Base-by-base conservation (phyloP, 2,888 invertebrate genomes). In the Latheticus oryzae region DNA sequence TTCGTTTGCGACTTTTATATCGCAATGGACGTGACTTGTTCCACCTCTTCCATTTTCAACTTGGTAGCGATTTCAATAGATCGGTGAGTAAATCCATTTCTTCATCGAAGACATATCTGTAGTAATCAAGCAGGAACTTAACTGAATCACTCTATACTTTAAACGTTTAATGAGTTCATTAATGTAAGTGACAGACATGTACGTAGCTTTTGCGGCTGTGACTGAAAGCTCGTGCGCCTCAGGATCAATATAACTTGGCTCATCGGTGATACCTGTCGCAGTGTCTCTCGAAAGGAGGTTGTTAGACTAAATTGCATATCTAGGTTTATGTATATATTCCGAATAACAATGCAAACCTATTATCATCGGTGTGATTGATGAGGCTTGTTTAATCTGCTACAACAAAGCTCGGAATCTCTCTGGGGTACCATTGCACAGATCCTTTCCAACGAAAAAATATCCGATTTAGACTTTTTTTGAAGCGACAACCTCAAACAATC, bases 41-140 rank as follows among this genome's bases (percentile, higher is more conserved):
- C 96, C 71, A 97, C 97, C 62, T 96, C 96, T 73, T 97, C 96
- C 77, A 97, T 97, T 79, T 95, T 97, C 83, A 97, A 97, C 84
- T 86, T 97, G 78, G 95, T 97, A 68, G 97, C 97, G 71, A 97
- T 97, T 81, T 96, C 95, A 73, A 92, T 97, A 82, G 97, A 97
- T 87, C 93, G 96, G 97, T 96, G 78, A 84, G 87, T 76, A 3
- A 21, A 11, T 24, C 23, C 9, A 28, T 1, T 1, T 5, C 5
- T 5, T 9, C 28, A 12, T 28, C 28, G 8, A n/a, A n/a, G n/a
- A n/a, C n/a, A n/a, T n/a, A n/a, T n/a, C n/a, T n/a, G n/a, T n/a
- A n/a, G n/a, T n/a, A n/a, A n/a, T n/a, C n/a, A n/a, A n/a, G n/a
- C n/a, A n/a, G n/a, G n/a, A n/a, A n/a, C n/a, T n/a, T n/a, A n/a